Base-by-base conservation (phyloP, 2,888 invertebrate species). In the Seira musarum region DNA sequence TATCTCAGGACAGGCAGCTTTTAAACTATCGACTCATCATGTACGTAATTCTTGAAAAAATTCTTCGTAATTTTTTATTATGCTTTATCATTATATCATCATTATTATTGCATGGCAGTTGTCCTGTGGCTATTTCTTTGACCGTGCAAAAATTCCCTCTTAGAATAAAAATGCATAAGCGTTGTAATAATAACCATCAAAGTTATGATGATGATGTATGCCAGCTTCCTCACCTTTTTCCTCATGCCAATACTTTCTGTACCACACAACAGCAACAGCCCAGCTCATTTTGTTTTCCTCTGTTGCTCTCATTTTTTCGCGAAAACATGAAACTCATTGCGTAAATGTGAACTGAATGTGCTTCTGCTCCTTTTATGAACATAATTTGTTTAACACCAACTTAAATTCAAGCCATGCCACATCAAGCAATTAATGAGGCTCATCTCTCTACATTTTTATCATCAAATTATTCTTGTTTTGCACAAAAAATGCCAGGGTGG, bases 341-440 rank as follows among this genome's bases (percentile, higher is more conserved):
- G 40, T 40, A 40, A 40, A 40, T 40, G 40, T 40, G 40, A 40
- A 40, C 6, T 8, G 40, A 40, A 40, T 40, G 40, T 40, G 40
- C 40, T 40, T 40, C 40, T 40, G 40, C 40, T 40, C 13, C 40
- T 13, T 40, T 40, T 40, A 40, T 40, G 40, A 40, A 40, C 40
- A 40, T 73, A 80, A 80, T 80, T 80, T 80, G 74, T 80, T 69
- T 80, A 80, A 80, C 80, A 80, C 80, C 73, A 80, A 80, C 73
- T 80, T 80, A 80, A 80, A 80, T 79, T 79, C 79, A 73, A 53
- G 73, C 73, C 73, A 79, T 79, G 79, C 79, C 79, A 74, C 74
- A 80, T 73, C 80, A 80, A 74, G 80, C 80, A 80, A 80, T 79
- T 79, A 79, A 79, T 79, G 79, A 79, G 79, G 79, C 79, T 79